Base-by-base conservation (phyloP, 2,797 vertebrate genomes). In the Pseudochirops cupreus region DNA sequence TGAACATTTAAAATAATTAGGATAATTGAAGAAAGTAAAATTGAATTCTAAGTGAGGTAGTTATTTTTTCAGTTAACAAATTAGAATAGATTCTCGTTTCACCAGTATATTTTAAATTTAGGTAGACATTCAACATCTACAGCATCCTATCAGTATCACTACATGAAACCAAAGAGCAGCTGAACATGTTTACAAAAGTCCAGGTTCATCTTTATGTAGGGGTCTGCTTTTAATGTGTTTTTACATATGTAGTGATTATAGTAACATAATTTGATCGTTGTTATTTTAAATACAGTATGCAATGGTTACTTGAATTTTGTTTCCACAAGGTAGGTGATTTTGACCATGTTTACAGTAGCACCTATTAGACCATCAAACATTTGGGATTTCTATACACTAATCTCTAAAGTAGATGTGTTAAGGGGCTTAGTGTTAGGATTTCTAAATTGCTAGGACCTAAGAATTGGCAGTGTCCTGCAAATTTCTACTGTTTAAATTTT, bases 221-320 rank as follows among this genome's bases (percentile, higher is more conserved):
- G 93, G 95, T 93, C 92, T 96, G 95, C 96, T 97, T 97, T 62
- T 50, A 96, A 97, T 98, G 96, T 56, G 18, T 98, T 98, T 96
- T 97, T 97, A 98, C 95, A 95, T 96, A 93, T n/a, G 0, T 89
- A 97, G 93, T 96, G 97, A 91, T 97, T 93, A 91, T 96, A 94
- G 39, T 98, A 92, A 92, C 90, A 31, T 24, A 92, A 96, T 87
- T 93, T 58, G 53, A 97, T 58, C 91, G 91, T 97, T 92, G 58
- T 95, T 96, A 95, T 92, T 59, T 98, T 96, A 96, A 97, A 95
- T 96, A 95, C 93, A 95, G 97, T 98, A 98, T 96, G 94, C 97
- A 98, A 62, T 91, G 89, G 97, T 98, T 98, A 99, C 98, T 98
- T 99, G 98, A 99, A 98, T 98, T 97, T 98, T 97, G 57, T 97